Conservation (phyloP, 2,888 invertebrate genomes). For the Aphrophora alni region DNA sequence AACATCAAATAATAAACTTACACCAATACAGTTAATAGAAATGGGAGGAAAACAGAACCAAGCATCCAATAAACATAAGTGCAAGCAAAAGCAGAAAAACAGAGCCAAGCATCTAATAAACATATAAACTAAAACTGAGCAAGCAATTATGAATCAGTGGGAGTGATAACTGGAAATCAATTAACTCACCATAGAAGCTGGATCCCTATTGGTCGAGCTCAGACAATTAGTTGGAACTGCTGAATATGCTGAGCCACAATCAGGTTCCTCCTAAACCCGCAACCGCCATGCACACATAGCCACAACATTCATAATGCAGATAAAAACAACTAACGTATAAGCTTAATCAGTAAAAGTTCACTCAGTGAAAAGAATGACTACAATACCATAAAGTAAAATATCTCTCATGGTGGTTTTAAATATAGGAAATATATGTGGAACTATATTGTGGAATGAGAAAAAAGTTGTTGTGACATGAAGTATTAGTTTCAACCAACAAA, state of each 20-base stretch:
- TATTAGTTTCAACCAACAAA: too few relatives aligned
- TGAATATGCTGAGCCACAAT: conserved; percentile 50
- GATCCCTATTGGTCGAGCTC: conserved; percentile 33
- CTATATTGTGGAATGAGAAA: too few relatives aligned
- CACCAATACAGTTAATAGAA: too few relatives aligned
- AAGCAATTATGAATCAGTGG: background rate
- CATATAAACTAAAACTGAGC: background rate
- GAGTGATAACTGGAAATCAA: background rate
- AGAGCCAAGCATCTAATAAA: background rate
- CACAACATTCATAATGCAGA: conserved; percentile 15
- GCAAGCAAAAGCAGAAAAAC: background rate
- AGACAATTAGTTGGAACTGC: conserved; percentile 53
- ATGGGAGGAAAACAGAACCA: too few relatives aligned
- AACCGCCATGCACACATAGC: conserved; percentile 28
- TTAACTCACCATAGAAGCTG: conserved; percentile 39
- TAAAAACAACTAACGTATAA: background rate
- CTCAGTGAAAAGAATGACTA: background rate
- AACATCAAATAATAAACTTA: too few relatives aligned
- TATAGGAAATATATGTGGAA: too few relatives aligned
- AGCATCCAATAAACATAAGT: too few relatives aligned
- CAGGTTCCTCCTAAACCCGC: conserved; percentile 37
- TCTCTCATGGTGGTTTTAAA: too few relatives aligned
- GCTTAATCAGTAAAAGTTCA: background rate
- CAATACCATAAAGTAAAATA: too few relatives aligned
- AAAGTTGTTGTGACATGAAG: too few relatives aligned